These are phyloP conservation scores for Drosophila bocki DNA, from an alignment of 1,140 invertebrate genomes.

Conservation along the genomic window DNA sequence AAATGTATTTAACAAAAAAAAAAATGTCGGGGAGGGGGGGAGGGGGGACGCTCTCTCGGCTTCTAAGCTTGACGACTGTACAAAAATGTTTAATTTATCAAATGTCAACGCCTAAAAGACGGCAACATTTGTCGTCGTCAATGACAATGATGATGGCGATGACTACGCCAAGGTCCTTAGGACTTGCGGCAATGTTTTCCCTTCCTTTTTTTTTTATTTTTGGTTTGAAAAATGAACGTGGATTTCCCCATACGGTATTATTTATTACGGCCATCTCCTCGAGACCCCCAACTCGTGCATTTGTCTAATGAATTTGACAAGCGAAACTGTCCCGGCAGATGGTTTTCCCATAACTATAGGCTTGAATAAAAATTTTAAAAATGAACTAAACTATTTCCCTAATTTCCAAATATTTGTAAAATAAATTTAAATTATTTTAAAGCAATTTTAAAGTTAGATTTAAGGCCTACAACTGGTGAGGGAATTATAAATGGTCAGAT, in stretches of 20 bases:
- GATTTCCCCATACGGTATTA: slow-evolving; percentile 73
- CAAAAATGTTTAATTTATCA: slow-evolving; percentile 83
- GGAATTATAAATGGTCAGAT: slow-evolving; percentile 28
- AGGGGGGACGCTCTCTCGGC: neutral
- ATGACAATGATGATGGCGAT: slow-evolving; percentile 81
- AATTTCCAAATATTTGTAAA: neutral
- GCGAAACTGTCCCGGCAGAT: slow-evolving; percentile 46
- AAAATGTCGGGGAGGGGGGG: slow-evolving; percentile 51
- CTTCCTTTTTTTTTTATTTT: neutral
- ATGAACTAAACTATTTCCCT: too few relatives aligned
- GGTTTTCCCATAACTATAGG: slow-evolving; percentile 44
- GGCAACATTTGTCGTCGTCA: slow-evolving; percentile 82
- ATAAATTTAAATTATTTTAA: neutral
- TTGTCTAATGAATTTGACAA: slow-evolving; percentile 70
- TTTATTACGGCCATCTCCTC: slow-evolving; percentile 61
- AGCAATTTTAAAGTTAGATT: neutral
- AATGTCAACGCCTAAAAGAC: slow-evolving; percentile 82
- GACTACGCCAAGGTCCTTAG: slow-evolving; percentile 33
- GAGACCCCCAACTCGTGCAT: slow-evolving; percentile 29
- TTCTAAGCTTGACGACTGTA: slow-evolving; percentile 40
- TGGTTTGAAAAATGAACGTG: slow-evolving; percentile 72
- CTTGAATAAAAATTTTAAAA: too few relatives aligned
- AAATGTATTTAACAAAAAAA: slow-evolving; percentile 80
- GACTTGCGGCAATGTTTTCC: slow-evolving; percentile 55
- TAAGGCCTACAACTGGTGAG: neutral